phyloP scores from a whole-genome alignment of 2,888 invertebrate species.

The Ormyrus nitidulus region DNA sequence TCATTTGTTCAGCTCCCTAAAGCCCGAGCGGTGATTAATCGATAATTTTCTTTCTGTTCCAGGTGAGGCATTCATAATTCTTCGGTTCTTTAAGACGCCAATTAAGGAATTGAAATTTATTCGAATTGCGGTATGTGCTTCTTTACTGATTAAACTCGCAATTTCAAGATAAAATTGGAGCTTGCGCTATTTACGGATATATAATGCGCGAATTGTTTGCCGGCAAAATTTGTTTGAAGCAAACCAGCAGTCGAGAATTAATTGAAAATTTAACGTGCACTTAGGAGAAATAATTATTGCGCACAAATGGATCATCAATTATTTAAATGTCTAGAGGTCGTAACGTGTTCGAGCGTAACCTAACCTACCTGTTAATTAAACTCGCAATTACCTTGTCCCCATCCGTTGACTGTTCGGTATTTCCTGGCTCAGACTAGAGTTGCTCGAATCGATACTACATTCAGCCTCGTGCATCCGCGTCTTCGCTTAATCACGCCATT shows the following conservation, averaged over 20 bases:
- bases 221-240: no score
- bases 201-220: no score
- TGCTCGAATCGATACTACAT: conserved; percentile 24
- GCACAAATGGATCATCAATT: conserved; percentile 34
- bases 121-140: neutral
- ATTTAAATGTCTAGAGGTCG: conserved; percentile 37
- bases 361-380: conserved; percentile 38
- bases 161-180: neutral
- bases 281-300: conserved; percentile 42
- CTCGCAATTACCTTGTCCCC: conserved; percentile 41
- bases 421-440: conserved; percentile 17
- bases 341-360: conserved; percentile 22
- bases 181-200: neutral
- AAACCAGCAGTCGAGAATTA: neutral
- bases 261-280: conserved; percentile 22
- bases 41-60: conserved; percentile 28
- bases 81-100: neutral
- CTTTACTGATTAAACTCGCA: neutral
- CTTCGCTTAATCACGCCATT: conserved; percentile 4
- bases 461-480: neutral
- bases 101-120: conserved; percentile 2
- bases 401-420: conserved; percentile 17
- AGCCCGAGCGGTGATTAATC: neutral
- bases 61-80: conserved; percentile 29
- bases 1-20: conserved; percentile 2